A percentile compares a stretch with the other conserved stretches of the same genome.
These are phyloP conservation scores for Hippasteria phrygiana DNA, from an alignment of 53 echinoderm and acorn worm species.

Conservation along the genomic window DNA sequence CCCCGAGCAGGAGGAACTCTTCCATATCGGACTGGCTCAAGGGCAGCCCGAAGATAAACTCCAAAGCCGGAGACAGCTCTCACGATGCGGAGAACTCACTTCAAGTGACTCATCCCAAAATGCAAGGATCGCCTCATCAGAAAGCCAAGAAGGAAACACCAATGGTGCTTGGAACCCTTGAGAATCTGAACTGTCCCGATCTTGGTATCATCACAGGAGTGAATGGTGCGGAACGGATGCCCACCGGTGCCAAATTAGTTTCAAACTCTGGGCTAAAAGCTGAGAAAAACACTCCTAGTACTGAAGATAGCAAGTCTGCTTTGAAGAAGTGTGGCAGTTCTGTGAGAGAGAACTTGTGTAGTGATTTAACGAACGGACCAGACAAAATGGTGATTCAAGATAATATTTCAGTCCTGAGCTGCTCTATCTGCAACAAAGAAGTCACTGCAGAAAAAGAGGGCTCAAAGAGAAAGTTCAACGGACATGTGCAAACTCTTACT, in stretches of 20 bases:
- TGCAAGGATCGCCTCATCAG: neutral
- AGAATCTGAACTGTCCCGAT: neutral
- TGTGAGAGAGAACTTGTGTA: neutral
- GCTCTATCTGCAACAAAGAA: neutral
- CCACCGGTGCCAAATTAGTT: neutral
- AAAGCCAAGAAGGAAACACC: neutral
- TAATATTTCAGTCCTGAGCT: neutral
- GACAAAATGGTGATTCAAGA: neutral
- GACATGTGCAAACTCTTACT: neutral
- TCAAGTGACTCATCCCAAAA: neutral
- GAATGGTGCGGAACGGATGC: neutral
- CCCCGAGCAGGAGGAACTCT: constrained; percentile 15
- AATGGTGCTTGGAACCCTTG: neutral
- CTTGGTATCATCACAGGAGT: neutral
- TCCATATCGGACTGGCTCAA: constrained; percentile 59
- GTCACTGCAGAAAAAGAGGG: neutral
- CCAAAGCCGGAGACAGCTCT: neutral
- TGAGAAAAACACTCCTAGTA: neutral
- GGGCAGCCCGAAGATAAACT: constrained; percentile 20
- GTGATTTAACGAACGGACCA: neutral
- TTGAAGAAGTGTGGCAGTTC: neutral
- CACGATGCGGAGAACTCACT: neutral
- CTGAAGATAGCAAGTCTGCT: neutral
- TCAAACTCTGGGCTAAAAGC: neutral
- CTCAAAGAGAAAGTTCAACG: neutral